Evolutionary conservation across 2,113 vertebrate species (phyloP).

Genomic region (Gila orcuttii): DNA sequence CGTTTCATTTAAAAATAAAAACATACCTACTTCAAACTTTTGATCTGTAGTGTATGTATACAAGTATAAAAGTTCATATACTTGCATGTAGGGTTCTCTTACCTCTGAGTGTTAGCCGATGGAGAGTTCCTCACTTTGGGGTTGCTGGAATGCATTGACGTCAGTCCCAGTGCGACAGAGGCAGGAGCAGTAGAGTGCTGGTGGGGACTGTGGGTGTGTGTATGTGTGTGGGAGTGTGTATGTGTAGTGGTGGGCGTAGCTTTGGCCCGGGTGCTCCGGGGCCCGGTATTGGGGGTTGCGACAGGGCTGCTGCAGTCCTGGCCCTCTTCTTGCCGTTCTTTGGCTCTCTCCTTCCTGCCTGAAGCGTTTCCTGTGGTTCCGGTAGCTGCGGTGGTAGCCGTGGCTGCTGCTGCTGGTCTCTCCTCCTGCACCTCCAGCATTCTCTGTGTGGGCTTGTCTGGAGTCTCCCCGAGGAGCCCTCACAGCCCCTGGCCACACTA

Average conservation of each 20-base stretch:
- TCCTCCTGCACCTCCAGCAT: constrained; percentile 88
- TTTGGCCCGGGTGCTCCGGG: constrained; percentile 65
- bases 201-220: constrained; percentile 66
- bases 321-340: constrained; percentile 82
- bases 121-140: constrained; percentile 93
- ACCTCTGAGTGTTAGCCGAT: constrained; percentile 90
- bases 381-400: constrained; percentile 53
- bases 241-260: constrained; percentile 48
- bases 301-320: constrained; percentile 72
- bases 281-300: constrained; percentile 62
- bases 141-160: constrained; percentile 95
- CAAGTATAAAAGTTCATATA: too few species aligned
- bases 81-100: constrained; percentile 48
- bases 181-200: constrained; percentile 80
- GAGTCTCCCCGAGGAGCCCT: constrained; percentile 82
- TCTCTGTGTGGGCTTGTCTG: constrained; percentile 80
- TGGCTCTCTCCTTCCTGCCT: constrained; percentile 81
- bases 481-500: constrained; percentile 87
- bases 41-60: neutral
- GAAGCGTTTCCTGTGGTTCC: constrained; percentile 71
- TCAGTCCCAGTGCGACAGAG: constrained; percentile 83
- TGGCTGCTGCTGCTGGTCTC: constrained; percentile 67
- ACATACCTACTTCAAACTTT: neutral
- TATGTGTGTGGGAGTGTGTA: constrained; percentile 50
- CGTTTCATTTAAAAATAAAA: neutral